phyloP scores from a whole-genome alignment of 2,888 invertebrate species.

The Amaurobius ferox region DNA sequence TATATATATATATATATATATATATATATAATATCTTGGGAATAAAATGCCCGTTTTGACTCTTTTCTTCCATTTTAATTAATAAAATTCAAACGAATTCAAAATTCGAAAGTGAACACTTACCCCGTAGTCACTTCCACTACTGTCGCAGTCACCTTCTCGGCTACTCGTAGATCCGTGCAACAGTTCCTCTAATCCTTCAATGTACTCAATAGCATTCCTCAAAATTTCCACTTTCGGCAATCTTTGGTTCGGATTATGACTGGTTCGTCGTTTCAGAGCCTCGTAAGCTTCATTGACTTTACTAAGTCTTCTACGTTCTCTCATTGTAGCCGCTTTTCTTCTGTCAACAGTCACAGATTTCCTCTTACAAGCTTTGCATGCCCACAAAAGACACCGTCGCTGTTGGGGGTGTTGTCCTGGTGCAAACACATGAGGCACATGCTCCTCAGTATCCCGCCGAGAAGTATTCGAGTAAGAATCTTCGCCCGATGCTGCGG shows the following conservation, averaged over 20 bases:
- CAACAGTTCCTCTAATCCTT: constrained; percentile 87
- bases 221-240: constrained; percentile 98
- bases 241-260: constrained; percentile 95
- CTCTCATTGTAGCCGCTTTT: constrained; percentile 97
- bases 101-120: constrained; percentile 11
- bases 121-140: constrained; percentile 66
- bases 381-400: constrained; percentile 95
- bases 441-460: constrained; percentile 37
- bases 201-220: constrained; percentile 85
- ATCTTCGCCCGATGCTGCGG: neutral
- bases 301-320: constrained; percentile 93
- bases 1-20: too few relatives aligned
- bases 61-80: too few relatives aligned
- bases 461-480: neutral
- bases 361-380: constrained; percentile 95
- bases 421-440: constrained; percentile 64
- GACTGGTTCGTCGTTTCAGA: constrained; percentile 92
- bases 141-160: constrained; percentile 62
- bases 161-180: constrained; percentile 73
- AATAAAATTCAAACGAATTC: too few relatives aligned
- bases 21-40: too few relatives aligned
- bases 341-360: constrained; percentile 95
- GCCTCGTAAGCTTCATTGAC: constrained; percentile 99
- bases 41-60: too few relatives aligned
- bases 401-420: constrained; percentile 77